Evolutionary conservation across 2,797 vertebrate genomes (phyloP), one percentile per base, ranked within the genome.

Genomic region (Neoniphon sammara): DNA sequence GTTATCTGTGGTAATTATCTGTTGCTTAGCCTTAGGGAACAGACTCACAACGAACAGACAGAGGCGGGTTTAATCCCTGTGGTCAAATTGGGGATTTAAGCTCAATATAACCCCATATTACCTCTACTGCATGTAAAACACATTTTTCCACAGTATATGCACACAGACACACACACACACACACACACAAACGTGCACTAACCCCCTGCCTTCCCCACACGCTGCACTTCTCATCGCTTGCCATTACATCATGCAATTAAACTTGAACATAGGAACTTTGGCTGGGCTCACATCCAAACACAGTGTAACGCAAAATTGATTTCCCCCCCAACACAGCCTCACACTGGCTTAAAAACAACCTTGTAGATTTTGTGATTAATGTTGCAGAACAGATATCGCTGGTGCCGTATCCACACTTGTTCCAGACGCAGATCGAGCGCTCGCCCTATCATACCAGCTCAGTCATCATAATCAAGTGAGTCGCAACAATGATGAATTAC

Each of bases 171-270:
- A 64, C 59, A 67, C 50, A 59, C 68, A 63, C 63, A 50, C 73
- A 66, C 55, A 65, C 54, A 54, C 20, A 50, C 36, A n/a, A 20
- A 21, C 47, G 36, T 21, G 14, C 55, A 36, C 62, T n/a, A 36
- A 27, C 75, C 50, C n/a, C 70, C 58, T 53, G 34, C 46, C 25
- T 15, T 5, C 14, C 44, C 7, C 25, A 27, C 75, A 56, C 61
- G 58, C 46, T 36, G 50, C 50, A 56, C 46, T 30, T 5, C 82
- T 76, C 78, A 77, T 83, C 76, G 47, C 73, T 75, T 65, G 67
- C 52, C 55, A 78, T 85, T 88, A 89, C 85, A 88, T 92, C 84
- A 87, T 75, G 83, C 80, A 86, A 90, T 92, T 86, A 85, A 78
- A 81, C 49, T 64, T 36, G 70, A 90, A 88, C 89, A 87, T 61